phyloP scores from a whole-genome alignment of 2,888 invertebrate genomes.

The Beris morrisii region DNA sequence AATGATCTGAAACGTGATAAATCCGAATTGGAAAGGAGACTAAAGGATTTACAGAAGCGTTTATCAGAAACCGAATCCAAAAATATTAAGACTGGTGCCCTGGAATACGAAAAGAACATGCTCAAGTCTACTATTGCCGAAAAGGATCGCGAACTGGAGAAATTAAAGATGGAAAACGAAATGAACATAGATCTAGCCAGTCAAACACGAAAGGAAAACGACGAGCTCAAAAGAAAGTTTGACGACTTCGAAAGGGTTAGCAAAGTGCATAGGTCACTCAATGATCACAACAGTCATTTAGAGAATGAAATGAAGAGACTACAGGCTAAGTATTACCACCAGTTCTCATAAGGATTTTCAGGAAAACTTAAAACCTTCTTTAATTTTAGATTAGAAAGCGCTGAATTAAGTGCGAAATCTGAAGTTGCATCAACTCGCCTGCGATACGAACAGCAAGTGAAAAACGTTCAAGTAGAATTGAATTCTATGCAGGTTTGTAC shows the following conservation, averaged over 20 bases:
- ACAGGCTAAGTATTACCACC: constrained; percentile 60
- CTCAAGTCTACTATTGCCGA: constrained; percentile 73
- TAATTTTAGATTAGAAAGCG: constrained; percentile 60
- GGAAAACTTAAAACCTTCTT: not conserved
- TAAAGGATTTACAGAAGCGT: constrained; percentile 50
- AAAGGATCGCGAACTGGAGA: constrained; percentile 71
- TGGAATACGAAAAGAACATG: constrained; percentile 67
- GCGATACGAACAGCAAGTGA: constrained; percentile 83
- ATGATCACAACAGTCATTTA: constrained; percentile 72
- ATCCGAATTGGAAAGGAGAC: constrained; percentile 48
- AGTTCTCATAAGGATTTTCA: not conserved
- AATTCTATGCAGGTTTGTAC: constrained; percentile 71
- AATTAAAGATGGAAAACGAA: constrained; percentile 68
- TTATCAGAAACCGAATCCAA: constrained; percentile 50
- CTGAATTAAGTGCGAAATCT: constrained; percentile 73
- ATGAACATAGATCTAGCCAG: constrained; percentile 72
- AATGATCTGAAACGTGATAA: constrained; percentile 50
- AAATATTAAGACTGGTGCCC: constrained; percentile 45
- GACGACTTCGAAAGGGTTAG: constrained; percentile 84
- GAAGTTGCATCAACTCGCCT: constrained; percentile 80
- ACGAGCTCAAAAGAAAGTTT: constrained; percentile 76
- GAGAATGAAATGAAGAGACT: constrained; percentile 75
- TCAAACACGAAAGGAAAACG: constrained; percentile 73
- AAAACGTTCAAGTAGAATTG: constrained; percentile 78
- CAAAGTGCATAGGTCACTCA: constrained; percentile 77